phyloP scores from a whole-genome alignment of 1,140 invertebrate genomes.

The Calycopis cecrops region DNA sequence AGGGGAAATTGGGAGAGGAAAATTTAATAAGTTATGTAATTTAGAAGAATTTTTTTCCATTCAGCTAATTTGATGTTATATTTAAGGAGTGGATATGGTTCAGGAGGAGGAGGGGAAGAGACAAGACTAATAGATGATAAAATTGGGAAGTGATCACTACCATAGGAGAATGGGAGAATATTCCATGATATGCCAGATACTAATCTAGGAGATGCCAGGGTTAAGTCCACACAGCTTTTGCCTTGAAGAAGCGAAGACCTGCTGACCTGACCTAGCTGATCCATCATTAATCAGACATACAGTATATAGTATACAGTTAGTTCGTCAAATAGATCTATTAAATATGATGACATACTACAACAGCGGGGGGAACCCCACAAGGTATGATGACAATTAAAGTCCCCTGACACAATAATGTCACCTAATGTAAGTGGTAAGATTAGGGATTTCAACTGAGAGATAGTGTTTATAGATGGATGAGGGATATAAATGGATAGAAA shows the following conservation, averaged over 20 bases:
- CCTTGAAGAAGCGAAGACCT: conserved; percentile 8
- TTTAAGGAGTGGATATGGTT: conserved; percentile 7
- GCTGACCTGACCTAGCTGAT: too few relatives aligned
- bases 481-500: conserved; percentile 12
- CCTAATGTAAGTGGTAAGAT: not conserved
- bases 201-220: conserved; percentile 7
- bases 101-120: not conserved
- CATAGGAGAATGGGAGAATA: not conserved
- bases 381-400: conserved; percentile 21
- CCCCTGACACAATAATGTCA: conserved; percentile 11
- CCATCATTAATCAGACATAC: conserved; percentile 23
- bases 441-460: conserved; percentile 3
- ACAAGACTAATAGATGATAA: not conserved
- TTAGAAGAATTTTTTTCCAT: not conserved
- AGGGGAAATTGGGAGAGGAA: not conserved
- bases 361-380: conserved; percentile 15
- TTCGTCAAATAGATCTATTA: conserved; percentile 19
- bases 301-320: too few relatives aligned
- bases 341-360: conserved; percentile 6
- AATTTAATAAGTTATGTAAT: not conserved
- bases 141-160: conserved; percentile 17
- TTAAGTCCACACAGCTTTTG: conserved; percentile 9
- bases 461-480: not conserved
- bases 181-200: not conserved
- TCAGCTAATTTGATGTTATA: not conserved